These are phyloP conservation scores for Ammospiza caudacuta DNA, from an alignment of 2,113 vertebrate species.

Conservation along the genomic window DNA sequence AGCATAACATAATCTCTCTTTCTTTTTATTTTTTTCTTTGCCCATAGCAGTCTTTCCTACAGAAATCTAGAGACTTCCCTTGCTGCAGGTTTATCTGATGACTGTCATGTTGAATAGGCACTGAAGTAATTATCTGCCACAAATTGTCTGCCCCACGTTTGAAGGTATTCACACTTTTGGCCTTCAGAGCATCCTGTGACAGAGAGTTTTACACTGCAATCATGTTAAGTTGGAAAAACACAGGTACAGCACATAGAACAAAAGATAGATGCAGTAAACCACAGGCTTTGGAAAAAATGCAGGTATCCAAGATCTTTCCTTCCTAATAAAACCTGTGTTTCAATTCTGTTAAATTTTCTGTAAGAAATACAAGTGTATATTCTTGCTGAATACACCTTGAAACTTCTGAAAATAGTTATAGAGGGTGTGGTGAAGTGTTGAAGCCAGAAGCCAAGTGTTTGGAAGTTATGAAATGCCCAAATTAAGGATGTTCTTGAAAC, in stretches of 20 bases:
- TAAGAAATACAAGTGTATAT: neutral
- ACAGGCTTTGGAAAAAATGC: neutral
- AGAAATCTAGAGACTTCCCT: neutral
- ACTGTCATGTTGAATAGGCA: neutral
- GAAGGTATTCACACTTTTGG: neutral
- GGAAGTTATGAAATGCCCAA: neutral
- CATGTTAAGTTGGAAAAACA: neutral
- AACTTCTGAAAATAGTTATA: neutral
- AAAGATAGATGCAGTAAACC: neutral
- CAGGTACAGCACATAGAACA: neutral
- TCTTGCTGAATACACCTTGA: neutral
- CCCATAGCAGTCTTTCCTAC: neutral
- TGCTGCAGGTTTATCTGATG: neutral
- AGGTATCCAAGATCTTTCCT: neutral
- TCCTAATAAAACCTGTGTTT: neutral
- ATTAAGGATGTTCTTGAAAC: neutral
- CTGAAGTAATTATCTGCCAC: conserved; percentile 10
- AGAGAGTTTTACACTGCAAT: neutral
- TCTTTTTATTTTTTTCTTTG: neutral
- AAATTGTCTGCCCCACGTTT: neutral
- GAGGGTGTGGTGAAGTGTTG: neutral
- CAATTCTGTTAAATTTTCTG: neutral
- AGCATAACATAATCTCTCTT: neutral
- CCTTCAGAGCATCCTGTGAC: neutral
- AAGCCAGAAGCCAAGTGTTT: neutral